These are phyloP conservation scores for Oligia latruncula DNA, from an alignment of 2,888 invertebrate genomes.

Conservation along the genomic window DNA sequence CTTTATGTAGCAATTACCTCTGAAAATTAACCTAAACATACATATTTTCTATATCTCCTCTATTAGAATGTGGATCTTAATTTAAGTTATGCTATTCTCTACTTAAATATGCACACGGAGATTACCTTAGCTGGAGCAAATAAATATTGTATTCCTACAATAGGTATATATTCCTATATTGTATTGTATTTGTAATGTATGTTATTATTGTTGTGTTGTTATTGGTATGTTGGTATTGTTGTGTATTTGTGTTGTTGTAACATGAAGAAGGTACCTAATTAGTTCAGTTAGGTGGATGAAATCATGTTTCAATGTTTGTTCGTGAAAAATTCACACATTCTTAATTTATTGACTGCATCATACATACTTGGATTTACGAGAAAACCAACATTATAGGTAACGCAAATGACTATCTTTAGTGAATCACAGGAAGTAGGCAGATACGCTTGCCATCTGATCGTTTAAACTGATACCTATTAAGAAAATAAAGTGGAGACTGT, in stretches of 20 bases:
- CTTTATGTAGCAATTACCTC: slow-evolving; percentile 28
- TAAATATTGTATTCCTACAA: background rate
- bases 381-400: slow-evolving; percentile 4
- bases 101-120: background rate
- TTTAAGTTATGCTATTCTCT: background rate
- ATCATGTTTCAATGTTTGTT: background rate
- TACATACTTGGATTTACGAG: background rate
- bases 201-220: no score
- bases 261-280: no score
- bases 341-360: background rate
- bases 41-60: background rate
- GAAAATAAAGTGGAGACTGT: slow-evolving; percentile 50
- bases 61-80: background rate
- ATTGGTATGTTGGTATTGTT: no score
- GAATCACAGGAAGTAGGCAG: slow-evolving; percentile 39
- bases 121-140: background rate
- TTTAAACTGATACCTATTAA: slow-evolving; percentile 47
- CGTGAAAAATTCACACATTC: background rate
- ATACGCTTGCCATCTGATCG: slow-evolving; percentile 40
- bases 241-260: background rate
- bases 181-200: background rate
- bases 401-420: slow-evolving; percentile 28
- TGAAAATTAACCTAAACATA: slow-evolving; percentile 26
- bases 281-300: background rate
- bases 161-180: background rate